Percentiles rank a stretch among this genome's conserved stretches.
These are phyloP conservation scores for Amiota mariae DNA, from an alignment of 2,888 invertebrate genomes.

Conservation along the genomic window DNA sequence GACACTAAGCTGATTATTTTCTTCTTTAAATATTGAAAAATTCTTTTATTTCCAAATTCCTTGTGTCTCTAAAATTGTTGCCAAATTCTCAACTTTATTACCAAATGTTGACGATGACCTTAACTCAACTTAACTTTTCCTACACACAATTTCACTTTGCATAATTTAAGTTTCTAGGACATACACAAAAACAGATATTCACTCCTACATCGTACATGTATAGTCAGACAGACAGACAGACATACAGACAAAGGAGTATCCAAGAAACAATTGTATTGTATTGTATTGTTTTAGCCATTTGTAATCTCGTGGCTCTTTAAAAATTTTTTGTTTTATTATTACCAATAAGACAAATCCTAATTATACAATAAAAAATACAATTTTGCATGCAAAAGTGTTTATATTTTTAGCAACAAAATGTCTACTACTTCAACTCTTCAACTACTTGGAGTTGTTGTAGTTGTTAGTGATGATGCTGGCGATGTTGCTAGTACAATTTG, in stretches of 20 bases:
- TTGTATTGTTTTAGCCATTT: not conserved
- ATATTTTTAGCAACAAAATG: slow-evolving; percentile 15
- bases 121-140: not conserved
- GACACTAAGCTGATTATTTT: no score
- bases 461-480: slow-evolving; percentile 39
- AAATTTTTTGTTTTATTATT: slow-evolving; percentile 65
- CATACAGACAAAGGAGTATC: not conserved
- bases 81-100: no score
- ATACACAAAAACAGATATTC: not conserved
- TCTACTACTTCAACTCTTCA: slow-evolving; percentile 36
- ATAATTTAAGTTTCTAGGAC: slow-evolving; percentile 5
- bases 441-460: slow-evolving; percentile 46
- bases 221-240: no score
- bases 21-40: no score
- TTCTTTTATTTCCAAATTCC: no score
- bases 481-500: slow-evolving; percentile 38
- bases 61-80: no score
- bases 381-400: slow-evolving; percentile 62
- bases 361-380: slow-evolving; percentile 70
- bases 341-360: slow-evolving; percentile 71
- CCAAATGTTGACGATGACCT: not conserved
- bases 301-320: not conserved
- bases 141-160: slow-evolving; percentile 10
- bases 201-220: not conserved
- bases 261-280: no score